Evolutionary conservation across 1,140 invertebrate genomes (phyloP), one percentile per base, ranked within the genome.

Genomic region (Brachionus plicatilis): DNA sequence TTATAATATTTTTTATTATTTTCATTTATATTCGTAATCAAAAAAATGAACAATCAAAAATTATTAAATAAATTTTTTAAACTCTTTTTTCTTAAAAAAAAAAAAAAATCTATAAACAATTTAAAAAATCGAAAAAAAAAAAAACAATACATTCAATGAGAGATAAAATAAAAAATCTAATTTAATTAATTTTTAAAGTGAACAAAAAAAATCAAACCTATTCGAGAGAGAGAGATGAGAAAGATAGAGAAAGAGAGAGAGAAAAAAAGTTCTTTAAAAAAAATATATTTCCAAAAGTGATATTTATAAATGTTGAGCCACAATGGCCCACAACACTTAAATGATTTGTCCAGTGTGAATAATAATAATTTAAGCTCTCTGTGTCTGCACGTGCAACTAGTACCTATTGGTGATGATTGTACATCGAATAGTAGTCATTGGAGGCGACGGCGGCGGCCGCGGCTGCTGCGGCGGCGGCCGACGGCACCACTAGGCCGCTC

Each of bases 371-470:
- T 68, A 68, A 68, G 66, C 66, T 68, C 66, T 41, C 53, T 70
- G 0, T 24, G 14, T 70, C 17, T 14, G 12, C 3, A 17, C 20
- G 17, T 76, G 17, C 24, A 50, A 20, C n/a, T 53, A 45, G 14
- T 3, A 37, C 37, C 20, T 82, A 65, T 60, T 82, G 76, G 9
- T 82, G 79, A 45, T 82, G 79, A 82, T 82, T 82, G 79, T 82
- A 82, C 79, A 82, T 82, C 0, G 79, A 65, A 65, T 82, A 82
- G 33, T 82, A 82, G n/a, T 82, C 79, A 47, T 82, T 82, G 27
- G 50, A 41, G 6, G 65, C 79, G 14, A 76, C 45, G 11, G 72
- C 72, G 12, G 72, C 70, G 4, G 70, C 70, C 2, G 70, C 72
- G 3, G 72, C 72, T 5, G 72, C 72, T 6, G 72, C 72, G 1